Percentiles rank a stretch among this genome's conserved stretches.
Conservation (phyloP, 1,140 invertebrate species). For the Papilio machaon region DNA sequence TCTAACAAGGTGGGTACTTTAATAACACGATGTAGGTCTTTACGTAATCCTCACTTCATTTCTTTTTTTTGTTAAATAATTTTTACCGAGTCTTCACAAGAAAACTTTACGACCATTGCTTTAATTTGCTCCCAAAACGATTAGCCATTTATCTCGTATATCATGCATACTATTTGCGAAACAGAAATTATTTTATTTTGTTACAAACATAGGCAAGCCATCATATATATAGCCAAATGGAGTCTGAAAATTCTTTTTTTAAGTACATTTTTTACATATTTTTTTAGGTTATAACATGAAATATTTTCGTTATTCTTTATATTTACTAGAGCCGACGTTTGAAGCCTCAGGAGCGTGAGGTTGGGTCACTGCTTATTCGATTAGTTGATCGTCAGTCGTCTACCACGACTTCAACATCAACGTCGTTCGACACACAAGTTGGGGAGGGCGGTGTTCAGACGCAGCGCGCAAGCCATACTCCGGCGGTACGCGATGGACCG, state of each 20-base stretch:
- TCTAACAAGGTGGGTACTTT: constrained; percentile 49
- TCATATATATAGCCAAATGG: no score
- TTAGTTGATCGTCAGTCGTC: constrained; percentile 58
- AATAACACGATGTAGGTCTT: neutral
- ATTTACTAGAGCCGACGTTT: constrained; percentile 48
- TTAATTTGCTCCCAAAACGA: no score
- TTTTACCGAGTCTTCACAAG: no score
- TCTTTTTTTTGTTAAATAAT: no score
- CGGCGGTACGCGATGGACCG: constrained; percentile 89
- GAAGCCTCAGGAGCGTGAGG: constrained; percentile 53
- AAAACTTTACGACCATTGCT: no score
- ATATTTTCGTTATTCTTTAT: neutral
- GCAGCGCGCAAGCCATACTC: constrained; percentile 85
- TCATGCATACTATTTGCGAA: no score
- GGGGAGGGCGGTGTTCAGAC: constrained; percentile 48
- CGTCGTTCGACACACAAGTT: constrained; percentile 45
- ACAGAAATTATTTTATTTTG: no score
- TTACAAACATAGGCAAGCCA: no score
- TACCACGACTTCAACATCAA: constrained; percentile 46
- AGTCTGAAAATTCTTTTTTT: neutral
- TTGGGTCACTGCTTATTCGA: constrained; percentile 63
- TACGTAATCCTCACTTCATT: no score
- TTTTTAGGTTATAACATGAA: neutral
- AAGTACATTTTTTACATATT: neutral
- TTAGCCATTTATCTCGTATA: no score